phyloP scores from a whole-genome alignment of 2,797 vertebrate genomes.

The Moxostoma hubbsi region DNA sequence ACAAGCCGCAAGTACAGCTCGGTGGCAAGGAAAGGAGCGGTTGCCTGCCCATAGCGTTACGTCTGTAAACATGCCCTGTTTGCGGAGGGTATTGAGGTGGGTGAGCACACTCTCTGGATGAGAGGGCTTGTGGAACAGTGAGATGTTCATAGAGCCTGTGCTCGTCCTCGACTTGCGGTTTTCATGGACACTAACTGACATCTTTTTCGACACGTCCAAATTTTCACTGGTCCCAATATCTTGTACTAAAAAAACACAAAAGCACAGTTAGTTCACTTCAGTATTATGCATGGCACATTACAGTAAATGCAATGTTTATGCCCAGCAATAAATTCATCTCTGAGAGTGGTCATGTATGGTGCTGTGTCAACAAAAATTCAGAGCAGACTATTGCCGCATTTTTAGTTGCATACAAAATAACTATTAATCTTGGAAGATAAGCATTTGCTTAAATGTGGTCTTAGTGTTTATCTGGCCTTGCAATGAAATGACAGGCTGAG shows the following conservation, averaged over 20 bases:
- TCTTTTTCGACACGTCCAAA: constrained; percentile 70
- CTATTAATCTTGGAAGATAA: neutral
- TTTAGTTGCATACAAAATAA: neutral
- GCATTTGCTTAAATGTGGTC: neutral
- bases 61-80: constrained; percentile 92
- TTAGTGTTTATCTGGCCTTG: neutral
- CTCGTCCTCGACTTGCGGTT: constrained; percentile 93
- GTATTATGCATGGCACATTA: constrained; percentile 18
- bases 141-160: constrained; percentile 91
- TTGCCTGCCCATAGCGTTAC: constrained; percentile 92
- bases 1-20: constrained; percentile 91
- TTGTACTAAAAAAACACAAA: constrained; percentile 58
- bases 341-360: neutral
- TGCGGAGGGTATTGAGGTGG: constrained; percentile 89
- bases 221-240: constrained; percentile 62
- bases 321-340: neutral
- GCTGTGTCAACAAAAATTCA: neutral
- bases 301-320: neutral
- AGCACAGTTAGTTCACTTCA: neutral
- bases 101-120: constrained; percentile 91
- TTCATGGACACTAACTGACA: constrained; percentile 94
- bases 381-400: constrained; percentile 5
- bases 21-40: constrained; percentile 90
- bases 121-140: constrained; percentile 92
- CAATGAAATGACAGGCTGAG: neutral